phyloP scores from a whole-genome alignment of 2,113 vertebrate species.

The Etheostoma spectabile region DNA sequence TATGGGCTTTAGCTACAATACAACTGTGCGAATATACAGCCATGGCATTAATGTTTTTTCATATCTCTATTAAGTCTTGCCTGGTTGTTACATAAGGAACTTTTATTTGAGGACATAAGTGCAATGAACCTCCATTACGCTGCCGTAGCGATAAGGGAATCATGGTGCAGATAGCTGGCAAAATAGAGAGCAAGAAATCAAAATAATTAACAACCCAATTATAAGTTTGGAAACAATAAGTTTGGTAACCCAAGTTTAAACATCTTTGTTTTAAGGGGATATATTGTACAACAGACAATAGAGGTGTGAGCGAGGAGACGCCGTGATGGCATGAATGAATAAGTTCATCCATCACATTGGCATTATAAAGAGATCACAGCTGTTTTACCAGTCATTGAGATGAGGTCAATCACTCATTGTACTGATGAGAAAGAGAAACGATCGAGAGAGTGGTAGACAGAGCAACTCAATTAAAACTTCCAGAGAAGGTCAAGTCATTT shows the following conservation, averaged over 20 bases:
- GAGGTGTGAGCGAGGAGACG: slow-evolving; percentile 14
- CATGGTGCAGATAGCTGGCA: background rate
- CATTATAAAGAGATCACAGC: slow-evolving; percentile 62
- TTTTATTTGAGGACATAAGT: background rate
- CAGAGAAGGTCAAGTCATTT: slow-evolving; percentile 79
- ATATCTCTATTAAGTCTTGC: background rate
- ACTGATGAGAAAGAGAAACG: slow-evolving; percentile 64
- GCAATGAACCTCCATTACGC: slow-evolving; percentile 1
- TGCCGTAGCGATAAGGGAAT: background rate
- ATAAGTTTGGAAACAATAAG: slow-evolving; percentile 13
- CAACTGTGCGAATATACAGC: background rate
- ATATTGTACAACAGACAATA: slow-evolving; percentile 43
- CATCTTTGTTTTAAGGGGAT: slow-evolving; percentile 43
- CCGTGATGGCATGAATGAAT: slow-evolving; percentile 29
- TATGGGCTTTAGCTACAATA: background rate
- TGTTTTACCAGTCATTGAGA: slow-evolving; percentile 55
- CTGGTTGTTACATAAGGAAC: background rate
- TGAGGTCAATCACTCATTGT: slow-evolving; percentile 75
- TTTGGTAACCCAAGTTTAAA: slow-evolving; percentile 21
- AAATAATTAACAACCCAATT: slow-evolving; percentile 26
- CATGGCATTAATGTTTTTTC: background rate
- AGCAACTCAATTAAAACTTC: slow-evolving; percentile 81
- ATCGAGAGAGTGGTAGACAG: slow-evolving; percentile 49
- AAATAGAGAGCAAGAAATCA: slow-evolving; percentile 12
- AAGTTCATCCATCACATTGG: slow-evolving; percentile 65